Conservation (phyloP, 2,797 vertebrate species). For the Pseudomugil gertrudae region DNA sequence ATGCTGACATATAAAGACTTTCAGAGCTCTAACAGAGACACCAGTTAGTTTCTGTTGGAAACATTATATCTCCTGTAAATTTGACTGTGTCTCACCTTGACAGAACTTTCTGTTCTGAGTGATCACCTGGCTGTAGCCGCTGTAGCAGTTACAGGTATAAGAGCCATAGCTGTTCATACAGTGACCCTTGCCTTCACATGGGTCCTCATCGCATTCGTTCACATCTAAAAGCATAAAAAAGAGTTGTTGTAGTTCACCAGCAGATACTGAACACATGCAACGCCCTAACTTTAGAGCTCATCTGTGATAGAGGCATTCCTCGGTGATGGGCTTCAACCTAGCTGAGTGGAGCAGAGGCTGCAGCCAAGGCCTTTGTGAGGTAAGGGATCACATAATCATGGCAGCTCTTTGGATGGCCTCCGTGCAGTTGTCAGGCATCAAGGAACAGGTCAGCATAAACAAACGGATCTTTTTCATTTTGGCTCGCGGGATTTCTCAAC, state of each 20-base stretch:
- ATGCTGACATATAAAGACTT: conserved; percentile 50
- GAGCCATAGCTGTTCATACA: conserved; percentile 91
- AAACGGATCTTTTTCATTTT: conserved; percentile 63
- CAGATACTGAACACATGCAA: conserved; percentile 31
- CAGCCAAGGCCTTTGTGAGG: conserved; percentile 54
- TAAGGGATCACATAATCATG: conserved; percentile 60
- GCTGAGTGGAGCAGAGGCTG: conserved; percentile 36
- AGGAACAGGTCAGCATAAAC: conserved; percentile 63
- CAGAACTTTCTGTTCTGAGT: conserved; percentile 86
- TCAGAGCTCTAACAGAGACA: conserved; percentile 12
- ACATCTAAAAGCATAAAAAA: conserved; percentile 80
- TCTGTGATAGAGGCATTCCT: conserved; percentile 44
- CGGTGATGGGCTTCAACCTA: conserved; percentile 43
- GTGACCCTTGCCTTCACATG: conserved; percentile 87
- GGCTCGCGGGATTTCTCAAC: conserved; percentile 46
- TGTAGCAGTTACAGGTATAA: conserved; percentile 89
- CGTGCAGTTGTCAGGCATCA: conserved; percentile 68
- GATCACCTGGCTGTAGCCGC: conserved; percentile 85
- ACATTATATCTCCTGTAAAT: conserved; percentile 34
- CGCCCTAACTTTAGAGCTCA: conserved; percentile 30
- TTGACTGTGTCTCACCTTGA: conserved; percentile 84
- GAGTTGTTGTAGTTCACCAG: conserved; percentile 35
- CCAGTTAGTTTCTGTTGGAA: conserved; percentile 27
- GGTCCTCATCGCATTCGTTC: conserved; percentile 88
- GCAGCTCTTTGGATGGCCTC: conserved; percentile 65